A percentile compares a stretch with the other conserved stretches of the same genome.
Evolutionary conservation across 1,140 invertebrate genomes (phyloP).

Genomic region (Drosophila teissieri): DNA sequence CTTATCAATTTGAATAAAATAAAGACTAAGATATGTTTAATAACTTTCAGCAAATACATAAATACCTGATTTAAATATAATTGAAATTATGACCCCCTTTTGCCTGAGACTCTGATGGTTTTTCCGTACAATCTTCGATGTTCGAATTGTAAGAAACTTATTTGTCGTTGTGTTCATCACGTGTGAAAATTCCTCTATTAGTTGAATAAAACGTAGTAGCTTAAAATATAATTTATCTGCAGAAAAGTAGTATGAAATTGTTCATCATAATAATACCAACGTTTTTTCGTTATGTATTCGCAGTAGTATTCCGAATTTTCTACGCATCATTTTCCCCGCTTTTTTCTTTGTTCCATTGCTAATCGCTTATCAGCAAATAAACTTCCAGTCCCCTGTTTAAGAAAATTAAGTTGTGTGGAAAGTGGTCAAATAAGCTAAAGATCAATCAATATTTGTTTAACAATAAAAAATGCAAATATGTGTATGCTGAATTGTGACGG

Average conservation of each 20-base stretch:
- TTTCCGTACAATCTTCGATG: constrained; percentile 3
- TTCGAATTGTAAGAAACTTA: not conserved
- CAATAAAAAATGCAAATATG: constrained; percentile 64
- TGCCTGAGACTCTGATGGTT: not conserved
- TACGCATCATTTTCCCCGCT: not conserved
- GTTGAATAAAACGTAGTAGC: not conserved
- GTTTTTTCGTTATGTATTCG: not conserved
- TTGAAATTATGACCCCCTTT: not conserved
- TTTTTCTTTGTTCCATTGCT: constrained; percentile 40
- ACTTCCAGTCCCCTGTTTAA: constrained; percentile 16
- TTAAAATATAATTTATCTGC: not conserved
- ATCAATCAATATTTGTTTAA: constrained; percentile 31
- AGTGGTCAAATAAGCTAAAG: constrained; percentile 17
- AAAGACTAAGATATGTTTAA: too few species aligned
- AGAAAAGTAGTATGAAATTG: not conserved
- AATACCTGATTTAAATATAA: too few species aligned
- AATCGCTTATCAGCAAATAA: constrained; percentile 28
- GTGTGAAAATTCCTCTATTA: not conserved
- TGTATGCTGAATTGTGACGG: constrained; percentile 32
- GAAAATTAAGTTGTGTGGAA: constrained; percentile 21
- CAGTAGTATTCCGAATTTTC: too few species aligned
- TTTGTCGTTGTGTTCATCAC: not conserved
- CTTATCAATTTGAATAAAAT: too few species aligned
- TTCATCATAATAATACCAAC: not conserved
- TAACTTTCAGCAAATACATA: too few species aligned